phyloP scores from a whole-genome alignment of 2,888 invertebrate species.

The Brassicogethes aeneus region DNA sequence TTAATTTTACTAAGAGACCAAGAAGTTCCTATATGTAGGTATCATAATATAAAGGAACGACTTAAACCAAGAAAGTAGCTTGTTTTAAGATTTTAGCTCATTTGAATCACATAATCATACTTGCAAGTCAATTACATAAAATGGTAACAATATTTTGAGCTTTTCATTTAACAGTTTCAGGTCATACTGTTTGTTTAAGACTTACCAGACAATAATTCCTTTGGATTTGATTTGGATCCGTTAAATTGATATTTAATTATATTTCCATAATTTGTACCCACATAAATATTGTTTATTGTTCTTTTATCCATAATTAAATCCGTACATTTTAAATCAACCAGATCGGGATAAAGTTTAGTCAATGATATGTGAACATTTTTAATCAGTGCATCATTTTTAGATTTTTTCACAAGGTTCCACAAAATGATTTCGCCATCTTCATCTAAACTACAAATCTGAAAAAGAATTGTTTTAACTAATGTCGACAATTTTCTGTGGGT shows the following conservation, averaged over 20 bases:
- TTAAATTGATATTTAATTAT: constrained; percentile 38
- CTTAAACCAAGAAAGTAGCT: too few species aligned
- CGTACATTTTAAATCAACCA: constrained; percentile 33
- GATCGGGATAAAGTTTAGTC: constrained; percentile 25
- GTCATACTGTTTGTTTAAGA: too few species aligned
- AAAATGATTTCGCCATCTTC: constrained; percentile 42
- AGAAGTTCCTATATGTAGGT: too few species aligned
- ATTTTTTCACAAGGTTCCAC: constrained; percentile 40
- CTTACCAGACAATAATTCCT: constrained; percentile 30
- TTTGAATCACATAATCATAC: too few species aligned
- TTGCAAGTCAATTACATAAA: too few species aligned
- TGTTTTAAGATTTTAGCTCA: too few species aligned
- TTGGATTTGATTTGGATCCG: constrained; percentile 29
- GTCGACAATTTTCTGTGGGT: too few species aligned
- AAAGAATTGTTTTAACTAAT: constrained; percentile 6
- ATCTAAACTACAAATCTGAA: constrained; percentile 45
- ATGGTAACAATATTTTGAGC: too few species aligned
- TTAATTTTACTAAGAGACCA: too few species aligned
- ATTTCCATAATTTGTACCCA: constrained; percentile 42
- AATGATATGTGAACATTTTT: constrained; percentile 39
- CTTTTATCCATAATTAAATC: constrained; percentile 40
- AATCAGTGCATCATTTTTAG: constrained; percentile 34
- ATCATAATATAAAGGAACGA: too few species aligned
- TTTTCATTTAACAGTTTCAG: neutral
- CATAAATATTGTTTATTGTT: constrained; percentile 40